Percentiles rank a stretch among this genome's conserved stretches.
phyloP scores from a whole-genome alignment of 2,888 invertebrate species.

The Chalcis sispes region DNA sequence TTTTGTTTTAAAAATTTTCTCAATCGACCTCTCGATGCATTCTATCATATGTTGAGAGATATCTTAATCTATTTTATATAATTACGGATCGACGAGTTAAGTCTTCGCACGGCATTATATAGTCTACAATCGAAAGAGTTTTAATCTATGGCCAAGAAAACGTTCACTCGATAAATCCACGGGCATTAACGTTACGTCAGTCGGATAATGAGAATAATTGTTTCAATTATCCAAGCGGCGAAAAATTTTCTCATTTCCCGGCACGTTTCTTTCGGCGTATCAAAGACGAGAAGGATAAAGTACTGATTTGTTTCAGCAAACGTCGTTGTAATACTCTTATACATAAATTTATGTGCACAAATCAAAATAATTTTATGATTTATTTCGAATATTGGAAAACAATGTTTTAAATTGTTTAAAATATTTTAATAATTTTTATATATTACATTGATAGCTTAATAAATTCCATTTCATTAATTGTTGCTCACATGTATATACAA shows the following conservation, averaged over 20 bases:
- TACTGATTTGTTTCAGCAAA: no score
- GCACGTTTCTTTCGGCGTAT: not conserved
- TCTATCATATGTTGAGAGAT: conserved; percentile 30
- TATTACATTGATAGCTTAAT: no score
- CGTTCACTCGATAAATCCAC: conserved; percentile 15
- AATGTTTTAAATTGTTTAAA: no score
- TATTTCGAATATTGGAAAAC: no score
- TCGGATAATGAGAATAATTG: conserved; percentile 46
- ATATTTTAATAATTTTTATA: no score
- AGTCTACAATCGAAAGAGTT: not conserved
- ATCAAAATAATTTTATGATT: no score
- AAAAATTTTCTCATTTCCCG: conserved; percentile 29
- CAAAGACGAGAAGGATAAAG: conserved; percentile 3
- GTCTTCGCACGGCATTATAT: not conserved
- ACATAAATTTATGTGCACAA: no score
- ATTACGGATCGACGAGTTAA: conserved; percentile 9
- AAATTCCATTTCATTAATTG: no score
- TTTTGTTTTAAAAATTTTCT: not conserved
- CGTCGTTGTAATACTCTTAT: no score
- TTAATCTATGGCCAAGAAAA: conserved; percentile 18
- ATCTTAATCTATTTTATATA: conserved; percentile 19
- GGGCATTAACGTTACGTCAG: not conserved
- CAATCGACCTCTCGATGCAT: conserved; percentile 34
- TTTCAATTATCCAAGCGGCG: conserved; percentile 45
- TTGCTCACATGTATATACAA: no score